Conservation (phyloP, 2,797 vertebrate species). For the Morelia viridis region DNA sequence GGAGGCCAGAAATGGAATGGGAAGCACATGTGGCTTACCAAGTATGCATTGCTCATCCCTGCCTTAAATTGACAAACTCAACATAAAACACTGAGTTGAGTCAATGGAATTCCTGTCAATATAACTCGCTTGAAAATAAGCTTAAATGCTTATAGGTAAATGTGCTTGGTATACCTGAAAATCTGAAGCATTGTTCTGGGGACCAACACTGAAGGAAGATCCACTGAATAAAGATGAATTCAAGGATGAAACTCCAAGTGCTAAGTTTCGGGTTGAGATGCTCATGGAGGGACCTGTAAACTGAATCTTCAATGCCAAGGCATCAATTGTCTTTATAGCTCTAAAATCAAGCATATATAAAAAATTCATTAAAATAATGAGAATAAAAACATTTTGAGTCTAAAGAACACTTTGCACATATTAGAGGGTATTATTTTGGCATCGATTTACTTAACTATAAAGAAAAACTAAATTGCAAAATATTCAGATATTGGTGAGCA, state of each 20-base stretch:
- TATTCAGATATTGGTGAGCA: not conserved
- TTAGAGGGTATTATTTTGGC: not conserved
- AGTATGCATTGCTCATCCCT: not conserved
- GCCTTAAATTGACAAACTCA: not conserved
- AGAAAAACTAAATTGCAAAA: not conserved
- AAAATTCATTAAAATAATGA: not conserved
- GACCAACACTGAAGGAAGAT: constrained; percentile 85
- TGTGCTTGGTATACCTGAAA: constrained; percentile 81
- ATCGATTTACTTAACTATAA: not conserved
- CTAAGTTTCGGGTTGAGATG: constrained; percentile 85
- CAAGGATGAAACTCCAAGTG: constrained; percentile 84
- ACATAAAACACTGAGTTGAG: not conserved
- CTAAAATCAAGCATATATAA: constrained; percentile 71
- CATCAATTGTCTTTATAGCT: constrained; percentile 90
- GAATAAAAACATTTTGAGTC: not conserved
- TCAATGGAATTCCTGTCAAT: not conserved
- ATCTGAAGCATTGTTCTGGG: constrained; percentile 76
- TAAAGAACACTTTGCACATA: not conserved
- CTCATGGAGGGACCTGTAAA: constrained; percentile 81
- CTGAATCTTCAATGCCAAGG: constrained; percentile 88
- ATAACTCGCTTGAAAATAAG: not conserved
- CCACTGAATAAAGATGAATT: constrained; percentile 78
- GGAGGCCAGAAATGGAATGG: not conserved
- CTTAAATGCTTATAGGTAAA: constrained; percentile 24
- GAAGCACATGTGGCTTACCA: not conserved